Conservation (phyloP, 2,888 invertebrate species). For the Cylindroiulus punctatus region DNA sequence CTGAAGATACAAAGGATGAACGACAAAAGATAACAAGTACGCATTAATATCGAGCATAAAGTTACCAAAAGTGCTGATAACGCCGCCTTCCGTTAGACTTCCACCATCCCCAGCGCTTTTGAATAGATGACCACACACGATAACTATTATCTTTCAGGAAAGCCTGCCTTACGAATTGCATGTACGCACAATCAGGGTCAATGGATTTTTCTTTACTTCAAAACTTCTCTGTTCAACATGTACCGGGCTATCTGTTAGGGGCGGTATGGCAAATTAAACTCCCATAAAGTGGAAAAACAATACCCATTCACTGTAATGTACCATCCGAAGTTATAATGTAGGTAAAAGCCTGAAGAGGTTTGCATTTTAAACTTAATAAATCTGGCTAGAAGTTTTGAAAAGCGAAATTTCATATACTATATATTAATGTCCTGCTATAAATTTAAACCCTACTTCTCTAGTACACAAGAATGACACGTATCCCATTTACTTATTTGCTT, state of each 20-base stretch:
- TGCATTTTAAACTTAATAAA: no score
- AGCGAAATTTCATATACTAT: no score
- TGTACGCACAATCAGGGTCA: background rate
- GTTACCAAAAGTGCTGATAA: conserved; percentile 9
- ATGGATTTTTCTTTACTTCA: background rate
- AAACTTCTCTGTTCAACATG: background rate
- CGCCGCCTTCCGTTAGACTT: background rate
- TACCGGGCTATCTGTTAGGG: background rate
- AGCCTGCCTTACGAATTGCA: background rate
- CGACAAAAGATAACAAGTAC: conserved; percentile 10
- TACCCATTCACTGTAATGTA: no score
- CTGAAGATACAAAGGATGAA: background rate
- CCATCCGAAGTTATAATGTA: no score
- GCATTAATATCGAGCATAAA: conserved; percentile 18
- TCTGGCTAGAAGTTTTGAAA: no score
- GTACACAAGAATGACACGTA: no score
- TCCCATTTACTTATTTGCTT: no score
- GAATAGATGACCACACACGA: background rate
- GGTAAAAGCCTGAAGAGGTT: no score
- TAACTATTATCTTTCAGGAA: background rate
- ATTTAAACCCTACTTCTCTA: no score
- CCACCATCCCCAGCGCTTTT: background rate
- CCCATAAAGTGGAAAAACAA: no score
- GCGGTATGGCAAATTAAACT: background rate
- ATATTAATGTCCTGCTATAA: no score